Percentiles rank a stretch among this genome's conserved stretches.
Evolutionary conservation across 2,797 vertebrate species (phyloP).

Genomic region (Xerus rutilus): DNA sequence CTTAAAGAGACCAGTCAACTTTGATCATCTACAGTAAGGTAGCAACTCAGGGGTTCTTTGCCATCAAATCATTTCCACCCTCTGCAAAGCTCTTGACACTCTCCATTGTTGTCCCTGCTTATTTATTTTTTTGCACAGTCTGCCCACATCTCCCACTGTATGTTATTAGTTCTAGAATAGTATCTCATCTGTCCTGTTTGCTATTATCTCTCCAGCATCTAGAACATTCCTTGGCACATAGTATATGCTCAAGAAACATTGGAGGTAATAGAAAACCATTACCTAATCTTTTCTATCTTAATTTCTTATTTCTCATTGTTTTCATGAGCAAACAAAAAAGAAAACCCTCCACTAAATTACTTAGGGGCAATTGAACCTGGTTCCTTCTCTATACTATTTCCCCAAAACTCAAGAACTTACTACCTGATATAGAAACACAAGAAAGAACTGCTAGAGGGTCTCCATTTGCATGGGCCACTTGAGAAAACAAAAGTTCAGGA

Average conservation of each 20-base stretch:
- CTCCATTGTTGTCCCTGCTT: neutral
- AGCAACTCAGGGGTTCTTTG: neutral
- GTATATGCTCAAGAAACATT: neutral
- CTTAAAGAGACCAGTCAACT: neutral
- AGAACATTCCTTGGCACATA: neutral
- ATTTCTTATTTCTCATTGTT: slow-evolving; percentile 47
- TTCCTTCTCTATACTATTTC: slow-evolving; percentile 14
- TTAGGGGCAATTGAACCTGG: neutral
- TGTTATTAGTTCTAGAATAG: neutral
- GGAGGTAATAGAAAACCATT: neutral
- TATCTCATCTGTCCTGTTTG: neutral
- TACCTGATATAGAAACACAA: neutral
- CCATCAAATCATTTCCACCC: neutral
- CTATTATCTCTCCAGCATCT: neutral
- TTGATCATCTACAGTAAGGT: neutral
- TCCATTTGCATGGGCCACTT: slow-evolving; percentile 7
- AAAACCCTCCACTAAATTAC: neutral
- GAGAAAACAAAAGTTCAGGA: slow-evolving; percentile 23
- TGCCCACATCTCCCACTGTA: neutral
- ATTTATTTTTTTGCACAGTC: neutral
- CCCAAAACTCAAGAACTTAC: neutral
- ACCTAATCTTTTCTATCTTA: slow-evolving; percentile 27
- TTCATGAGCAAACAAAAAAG: slow-evolving; percentile 30
- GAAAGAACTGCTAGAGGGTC: slow-evolving; percentile 16
- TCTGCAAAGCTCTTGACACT: neutral